phyloP scores from a whole-genome alignment of 2,113 vertebrate genomes.

The Seriola dumerili region DNA sequence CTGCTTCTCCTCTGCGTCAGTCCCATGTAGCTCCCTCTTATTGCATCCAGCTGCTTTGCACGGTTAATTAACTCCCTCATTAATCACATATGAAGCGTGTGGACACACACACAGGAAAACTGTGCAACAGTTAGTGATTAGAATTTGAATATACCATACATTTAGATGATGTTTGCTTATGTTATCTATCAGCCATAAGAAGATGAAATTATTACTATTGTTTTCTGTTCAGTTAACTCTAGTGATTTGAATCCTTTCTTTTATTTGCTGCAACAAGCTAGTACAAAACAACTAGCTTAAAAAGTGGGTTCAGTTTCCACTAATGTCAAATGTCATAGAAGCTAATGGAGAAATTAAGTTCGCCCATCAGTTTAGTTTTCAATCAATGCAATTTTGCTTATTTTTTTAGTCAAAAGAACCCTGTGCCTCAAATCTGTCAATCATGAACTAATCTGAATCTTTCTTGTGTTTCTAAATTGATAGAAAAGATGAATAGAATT shows the following conservation, averaged over 20 bases:
- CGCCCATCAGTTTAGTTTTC: not conserved
- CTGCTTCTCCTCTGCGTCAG: constrained; percentile 12
- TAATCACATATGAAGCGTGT: constrained; percentile 40
- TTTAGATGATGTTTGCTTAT: not conserved
- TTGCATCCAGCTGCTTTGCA: constrained; percentile 46
- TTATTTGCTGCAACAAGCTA: not conserved
- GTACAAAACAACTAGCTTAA: not conserved
- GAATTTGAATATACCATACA: not conserved
- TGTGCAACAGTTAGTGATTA: not conserved
- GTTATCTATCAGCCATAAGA: constrained; percentile 2
- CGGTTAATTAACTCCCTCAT: constrained; percentile 52
- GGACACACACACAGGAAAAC: not conserved
- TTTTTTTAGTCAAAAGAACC: not conserved
- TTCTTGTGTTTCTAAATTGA: not conserved
- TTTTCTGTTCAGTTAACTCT: not conserved
- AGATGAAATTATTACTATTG: not conserved
- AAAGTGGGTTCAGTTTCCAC: not conserved
- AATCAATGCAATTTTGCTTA: not conserved
- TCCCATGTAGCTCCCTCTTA: constrained; percentile 11
- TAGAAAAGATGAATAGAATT: not conserved
- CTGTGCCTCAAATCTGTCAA: not conserved
- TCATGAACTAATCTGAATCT: not conserved
- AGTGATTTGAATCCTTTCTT: not conserved
- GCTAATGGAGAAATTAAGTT: not conserved
- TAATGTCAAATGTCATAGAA: not conserved